A percentile compares a stretch with the other conserved stretches of the same genome.
Evolutionary conservation across 2,113 vertebrate genomes (phyloP).

Genomic region (Strix uralensis): DNA sequence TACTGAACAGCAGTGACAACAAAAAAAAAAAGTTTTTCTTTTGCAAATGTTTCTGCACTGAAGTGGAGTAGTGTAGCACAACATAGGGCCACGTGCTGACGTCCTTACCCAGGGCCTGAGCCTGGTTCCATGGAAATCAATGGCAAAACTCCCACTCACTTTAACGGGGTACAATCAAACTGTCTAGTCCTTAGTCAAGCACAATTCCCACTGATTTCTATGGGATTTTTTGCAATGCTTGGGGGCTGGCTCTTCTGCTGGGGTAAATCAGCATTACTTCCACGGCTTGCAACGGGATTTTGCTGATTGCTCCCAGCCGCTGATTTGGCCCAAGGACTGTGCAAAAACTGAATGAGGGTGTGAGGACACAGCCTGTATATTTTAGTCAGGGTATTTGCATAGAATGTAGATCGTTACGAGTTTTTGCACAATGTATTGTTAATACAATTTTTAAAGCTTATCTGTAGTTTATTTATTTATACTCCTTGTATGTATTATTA

Average conservation of each 20-base stretch:
- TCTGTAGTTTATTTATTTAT: constrained; percentile 81
- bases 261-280: not conserved
- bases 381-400: constrained; percentile 85
- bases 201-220: constrained; percentile 50
- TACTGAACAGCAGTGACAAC: constrained; percentile 40
- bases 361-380: constrained; percentile 65
- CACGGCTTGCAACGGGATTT: not conserved
- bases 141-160: constrained; percentile 35
- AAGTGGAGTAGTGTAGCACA: constrained; percentile 79
- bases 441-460: constrained; percentile 76
- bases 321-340: constrained; percentile 21
- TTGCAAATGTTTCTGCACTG: constrained; percentile 75
- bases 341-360: constrained; percentile 52
- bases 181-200: constrained; percentile 55
- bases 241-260: not conserved
- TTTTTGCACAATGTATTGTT: constrained; percentile 79
- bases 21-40: constrained; percentile 16
- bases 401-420: constrained; percentile 79
- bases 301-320: not conserved
- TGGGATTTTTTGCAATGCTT: constrained; percentile 28
- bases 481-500: constrained; percentile 72
- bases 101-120: constrained; percentile 30
- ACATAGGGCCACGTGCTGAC: constrained; percentile 28
- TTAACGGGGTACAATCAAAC: constrained; percentile 49
- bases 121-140: constrained; percentile 44